phyloP scores from a whole-genome alignment of 2,113 vertebrate species.

The Tetraodon nigroviridis region DNA sequence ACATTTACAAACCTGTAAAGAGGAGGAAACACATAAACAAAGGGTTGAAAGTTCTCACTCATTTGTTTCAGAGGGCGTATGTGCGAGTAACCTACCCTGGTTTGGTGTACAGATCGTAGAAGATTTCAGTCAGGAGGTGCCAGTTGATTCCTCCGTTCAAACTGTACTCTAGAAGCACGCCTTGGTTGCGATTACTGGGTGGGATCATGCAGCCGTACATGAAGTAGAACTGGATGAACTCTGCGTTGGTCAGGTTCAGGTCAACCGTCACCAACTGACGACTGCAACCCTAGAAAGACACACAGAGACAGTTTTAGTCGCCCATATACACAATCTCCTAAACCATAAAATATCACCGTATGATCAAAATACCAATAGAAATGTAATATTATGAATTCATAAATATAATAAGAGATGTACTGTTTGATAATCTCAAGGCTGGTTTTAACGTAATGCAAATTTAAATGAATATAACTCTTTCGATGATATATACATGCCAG shows the following conservation, averaged over 20 bases:
- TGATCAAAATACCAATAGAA: too few species aligned
- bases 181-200: slow-evolving; percentile 92
- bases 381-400: too few species aligned
- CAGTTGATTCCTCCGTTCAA: slow-evolving; percentile 93
- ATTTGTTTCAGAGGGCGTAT: too few species aligned
- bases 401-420: too few species aligned
- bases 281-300: slow-evolving; percentile 81
- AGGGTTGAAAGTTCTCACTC: neutral
- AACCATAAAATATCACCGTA: too few species aligned
- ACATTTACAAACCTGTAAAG: slow-evolving; percentile 90
- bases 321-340: too few species aligned
- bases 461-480: too few species aligned
- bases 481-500: too few species aligned
- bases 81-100: slow-evolving; percentile 77
- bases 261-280: slow-evolving; percentile 92
- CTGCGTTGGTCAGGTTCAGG: slow-evolving; percentile 91
- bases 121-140: slow-evolving; percentile 93
- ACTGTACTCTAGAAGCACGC: slow-evolving; percentile 94
- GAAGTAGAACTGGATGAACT: slow-evolving; percentile 99
- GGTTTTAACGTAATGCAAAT: too few species aligned
- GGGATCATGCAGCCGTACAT: slow-evolving; percentile 97
- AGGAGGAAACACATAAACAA: neutral
- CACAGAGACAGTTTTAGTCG: neutral
- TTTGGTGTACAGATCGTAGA: slow-evolving; percentile 96
- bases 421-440: too few species aligned